phyloP scores from a whole-genome alignment of 2,797 vertebrate species.

The Eulemur albifrons region DNA sequence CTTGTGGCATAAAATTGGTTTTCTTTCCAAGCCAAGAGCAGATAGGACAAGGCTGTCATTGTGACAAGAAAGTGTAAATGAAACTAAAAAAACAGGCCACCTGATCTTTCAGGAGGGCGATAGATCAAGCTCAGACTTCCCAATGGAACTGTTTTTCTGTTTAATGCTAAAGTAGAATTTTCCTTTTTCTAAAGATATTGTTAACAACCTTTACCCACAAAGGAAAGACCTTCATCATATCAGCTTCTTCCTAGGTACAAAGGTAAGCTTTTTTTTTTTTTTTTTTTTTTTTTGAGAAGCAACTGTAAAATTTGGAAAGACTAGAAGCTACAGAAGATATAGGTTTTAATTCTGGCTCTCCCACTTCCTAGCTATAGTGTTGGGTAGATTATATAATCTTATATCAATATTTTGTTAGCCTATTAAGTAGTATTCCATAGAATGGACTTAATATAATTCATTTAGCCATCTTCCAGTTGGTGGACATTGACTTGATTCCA shows the following conservation, averaged over 20 bases:
- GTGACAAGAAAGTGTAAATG: constrained; percentile 24
- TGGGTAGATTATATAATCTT: background rate
- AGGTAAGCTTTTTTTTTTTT: background rate
- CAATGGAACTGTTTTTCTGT: background rate
- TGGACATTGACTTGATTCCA: background rate
- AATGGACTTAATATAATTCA: background rate
- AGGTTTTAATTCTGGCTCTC: background rate
- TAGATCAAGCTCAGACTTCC: background rate
- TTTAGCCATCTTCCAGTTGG: background rate
- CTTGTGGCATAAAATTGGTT: background rate
- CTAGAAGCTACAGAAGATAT: background rate
- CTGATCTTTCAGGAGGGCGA: background rate
- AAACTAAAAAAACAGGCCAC: background rate
- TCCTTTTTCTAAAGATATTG: background rate
- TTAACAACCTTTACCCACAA: background rate
- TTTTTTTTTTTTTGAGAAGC: background rate
- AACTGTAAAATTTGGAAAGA: background rate
- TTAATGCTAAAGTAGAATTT: background rate
- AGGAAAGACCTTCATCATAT: background rate
- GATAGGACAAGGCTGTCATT: background rate
- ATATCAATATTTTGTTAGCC: background rate
- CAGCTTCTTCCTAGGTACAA: background rate
- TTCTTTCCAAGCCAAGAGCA: background rate
- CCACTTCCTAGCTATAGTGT: background rate
- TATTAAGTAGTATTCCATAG: background rate